Conservation (phyloP, 2,888 invertebrate genomes). For the Oscheius sp. region DNA sequence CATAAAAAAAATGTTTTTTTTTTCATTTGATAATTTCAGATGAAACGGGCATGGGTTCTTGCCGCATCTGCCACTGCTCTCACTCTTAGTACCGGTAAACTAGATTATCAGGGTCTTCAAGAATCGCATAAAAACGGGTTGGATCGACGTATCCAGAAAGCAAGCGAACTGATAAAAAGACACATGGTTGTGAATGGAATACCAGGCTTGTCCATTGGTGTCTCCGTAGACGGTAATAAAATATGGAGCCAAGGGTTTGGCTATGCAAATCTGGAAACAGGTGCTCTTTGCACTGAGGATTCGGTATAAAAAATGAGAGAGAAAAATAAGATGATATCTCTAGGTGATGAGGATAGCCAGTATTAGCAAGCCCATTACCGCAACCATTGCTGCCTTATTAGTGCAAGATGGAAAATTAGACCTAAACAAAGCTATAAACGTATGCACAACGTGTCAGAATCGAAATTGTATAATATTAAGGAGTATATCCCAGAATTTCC, state of each 20-base stretch:
- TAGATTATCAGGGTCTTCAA: not conserved
- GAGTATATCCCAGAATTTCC: constrained; percentile 75
- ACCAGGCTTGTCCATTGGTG: constrained; percentile 75
- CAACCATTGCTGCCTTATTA: constrained; percentile 76
- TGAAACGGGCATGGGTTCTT: constrained; percentile 7
- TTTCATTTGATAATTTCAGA: constrained; percentile 8
- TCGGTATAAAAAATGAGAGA: constrained; percentile 27
- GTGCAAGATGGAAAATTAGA: constrained; percentile 77
- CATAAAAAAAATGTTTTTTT: not conserved
- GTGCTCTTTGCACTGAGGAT: constrained; percentile 39
- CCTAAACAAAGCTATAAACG: constrained; percentile 73
- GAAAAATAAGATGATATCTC: not conserved
- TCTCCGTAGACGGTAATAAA: constrained; percentile 74
- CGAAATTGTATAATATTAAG: constrained; percentile 6
- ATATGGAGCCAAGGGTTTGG: constrained; percentile 76
- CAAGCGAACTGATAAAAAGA: constrained; percentile 17
- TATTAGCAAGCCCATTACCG: constrained; percentile 78
- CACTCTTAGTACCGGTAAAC: not conserved
- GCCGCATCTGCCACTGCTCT: constrained; percentile 15
- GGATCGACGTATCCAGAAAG: constrained; percentile 26
- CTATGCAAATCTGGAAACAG: constrained; percentile 78
- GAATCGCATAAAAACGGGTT: not conserved
- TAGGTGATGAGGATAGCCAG: constrained; percentile 79
- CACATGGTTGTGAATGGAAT: constrained; percentile 70
- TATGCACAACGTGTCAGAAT: not conserved